These are phyloP conservation scores for Oscarella lobularis DNA, from an alignment of 37 sponge, comb jelly and placozoan genomes.

Conservation along the genomic window DNA sequence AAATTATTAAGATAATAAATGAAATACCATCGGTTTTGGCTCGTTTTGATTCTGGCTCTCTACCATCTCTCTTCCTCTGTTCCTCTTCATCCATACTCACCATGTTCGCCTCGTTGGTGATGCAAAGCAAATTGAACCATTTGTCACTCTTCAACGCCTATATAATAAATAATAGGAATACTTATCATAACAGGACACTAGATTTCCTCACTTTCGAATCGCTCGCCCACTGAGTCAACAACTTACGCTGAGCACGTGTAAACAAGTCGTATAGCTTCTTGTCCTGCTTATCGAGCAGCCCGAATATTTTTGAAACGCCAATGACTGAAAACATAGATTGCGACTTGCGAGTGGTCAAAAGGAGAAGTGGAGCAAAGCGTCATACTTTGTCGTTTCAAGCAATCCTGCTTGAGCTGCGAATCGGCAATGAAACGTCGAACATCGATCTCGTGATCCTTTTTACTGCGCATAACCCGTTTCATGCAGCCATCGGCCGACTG, in stretches of 20 bases:
- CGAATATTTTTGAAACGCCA: background rate
- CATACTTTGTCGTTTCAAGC: background rate
- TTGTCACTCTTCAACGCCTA: background rate
- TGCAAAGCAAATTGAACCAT: background rate
- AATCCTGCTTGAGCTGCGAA: background rate
- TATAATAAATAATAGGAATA: too few relatives aligned
- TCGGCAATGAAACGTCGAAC: background rate
- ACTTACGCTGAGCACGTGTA: background rate
- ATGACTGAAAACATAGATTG: background rate
- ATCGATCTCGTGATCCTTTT: background rate
- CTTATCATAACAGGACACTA: too few relatives aligned
- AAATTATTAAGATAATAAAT: background rate
- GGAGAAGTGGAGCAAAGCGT: too few relatives aligned
- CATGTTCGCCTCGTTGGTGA: background rate
- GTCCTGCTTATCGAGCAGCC: background rate
- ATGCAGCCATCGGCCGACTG: background rate
- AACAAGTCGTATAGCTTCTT: background rate
- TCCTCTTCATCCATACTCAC: background rate
- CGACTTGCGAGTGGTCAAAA: too few relatives aligned
- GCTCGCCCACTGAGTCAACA: background rate
- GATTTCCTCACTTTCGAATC: background rate
- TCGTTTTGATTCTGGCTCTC: background rate
- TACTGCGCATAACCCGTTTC: background rate
- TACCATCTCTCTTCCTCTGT: background rate
- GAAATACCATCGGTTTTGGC: background rate